phyloP scores from a whole-genome alignment of 1,140 invertebrate species.

The Zaprionus ornatus region DNA sequence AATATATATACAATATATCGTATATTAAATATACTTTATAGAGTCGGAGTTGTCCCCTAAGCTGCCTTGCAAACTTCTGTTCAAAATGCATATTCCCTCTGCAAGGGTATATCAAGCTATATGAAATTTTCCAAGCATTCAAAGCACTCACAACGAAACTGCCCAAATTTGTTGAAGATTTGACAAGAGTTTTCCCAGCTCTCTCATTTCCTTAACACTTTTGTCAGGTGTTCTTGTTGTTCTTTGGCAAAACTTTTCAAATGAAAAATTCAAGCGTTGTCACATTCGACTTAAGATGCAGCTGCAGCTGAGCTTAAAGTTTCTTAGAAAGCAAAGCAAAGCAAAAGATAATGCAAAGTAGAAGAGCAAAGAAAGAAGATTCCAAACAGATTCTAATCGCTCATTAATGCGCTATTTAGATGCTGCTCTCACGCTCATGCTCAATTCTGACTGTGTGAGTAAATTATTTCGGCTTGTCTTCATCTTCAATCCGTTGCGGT shows the following conservation, averaged over 20 bases:
- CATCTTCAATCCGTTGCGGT: conserved; percentile 15
- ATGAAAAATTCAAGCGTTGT: conserved; percentile 67
- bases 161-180: conserved; percentile 44
- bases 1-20: too few species aligned
- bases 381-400: neutral
- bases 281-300: conserved; percentile 24
- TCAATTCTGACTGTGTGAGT: conserved; percentile 10
- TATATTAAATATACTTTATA: too few species aligned
- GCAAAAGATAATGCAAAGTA: neutral
- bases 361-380: neutral
- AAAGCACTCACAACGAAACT: neutral
- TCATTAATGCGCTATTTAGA: conserved; percentile 6
- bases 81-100: too few species aligned
- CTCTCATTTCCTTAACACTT: conserved; percentile 2
- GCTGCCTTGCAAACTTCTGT: too few species aligned
- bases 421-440: neutral
- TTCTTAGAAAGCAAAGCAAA: neutral
- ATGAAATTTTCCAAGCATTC: conserved; percentile 52
- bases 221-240: conserved; percentile 13
- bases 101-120: too few species aligned
- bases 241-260: conserved; percentile 58
- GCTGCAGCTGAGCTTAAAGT: conserved; percentile 23
- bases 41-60: too few species aligned
- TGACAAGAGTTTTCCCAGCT: neutral
- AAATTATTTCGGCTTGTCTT: conserved; percentile 29